Percentiles rank a stretch among this genome's conserved stretches.
Evolutionary conservation across 2,797 vertebrate species (phyloP).

Genomic region (Adelosebastes latens): DNA sequence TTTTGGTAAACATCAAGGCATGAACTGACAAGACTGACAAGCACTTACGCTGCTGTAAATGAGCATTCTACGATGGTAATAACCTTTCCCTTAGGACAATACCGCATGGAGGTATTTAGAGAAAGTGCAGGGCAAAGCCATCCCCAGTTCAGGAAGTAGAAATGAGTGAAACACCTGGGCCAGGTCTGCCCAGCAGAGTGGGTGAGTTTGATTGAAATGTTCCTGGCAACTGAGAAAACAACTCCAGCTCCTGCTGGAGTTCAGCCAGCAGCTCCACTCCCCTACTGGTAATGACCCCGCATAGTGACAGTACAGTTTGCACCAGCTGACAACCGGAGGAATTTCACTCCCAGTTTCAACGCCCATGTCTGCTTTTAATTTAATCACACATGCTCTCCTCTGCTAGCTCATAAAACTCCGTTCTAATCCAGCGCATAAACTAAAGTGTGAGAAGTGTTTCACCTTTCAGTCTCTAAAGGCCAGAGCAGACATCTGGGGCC

Average conservation of each 20-base stretch:
- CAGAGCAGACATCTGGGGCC: slow-evolving; percentile 18
- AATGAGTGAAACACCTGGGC: slow-evolving; percentile 18
- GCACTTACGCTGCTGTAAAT: slow-evolving; percentile 6
- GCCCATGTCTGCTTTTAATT: slow-evolving; percentile 49
- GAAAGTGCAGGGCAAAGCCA: slow-evolving; percentile 21
- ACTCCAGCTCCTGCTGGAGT: slow-evolving; percentile 10
- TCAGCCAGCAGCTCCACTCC: slow-evolving; percentile 20
- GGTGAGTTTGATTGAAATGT: slow-evolving; percentile 28
- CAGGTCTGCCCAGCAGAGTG: background rate
- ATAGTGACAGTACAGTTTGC: slow-evolving; percentile 35
- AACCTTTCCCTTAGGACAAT: background rate
- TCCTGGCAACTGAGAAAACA: slow-evolving; percentile 28
- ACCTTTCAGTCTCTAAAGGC: slow-evolving; percentile 18
- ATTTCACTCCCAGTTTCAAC: slow-evolving; percentile 28
- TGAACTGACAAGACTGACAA: slow-evolving; percentile 63
- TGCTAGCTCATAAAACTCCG: background rate
- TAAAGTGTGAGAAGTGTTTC: slow-evolving; percentile 38
- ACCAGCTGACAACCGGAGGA: slow-evolving; percentile 47
- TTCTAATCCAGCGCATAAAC: slow-evolving; percentile 6
- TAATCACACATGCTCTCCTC: slow-evolving; percentile 12
- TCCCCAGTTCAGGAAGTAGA: slow-evolving; percentile 31
- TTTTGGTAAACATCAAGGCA: slow-evolving; percentile 62
- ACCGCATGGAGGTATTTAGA: slow-evolving; percentile 5
- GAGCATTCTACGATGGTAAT: slow-evolving; percentile 3
- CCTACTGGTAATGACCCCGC: slow-evolving; percentile 12